These are phyloP conservation scores for Eilema sororculum DNA, from an alignment of 2,888 invertebrate genomes.

Conservation along the genomic window DNA sequence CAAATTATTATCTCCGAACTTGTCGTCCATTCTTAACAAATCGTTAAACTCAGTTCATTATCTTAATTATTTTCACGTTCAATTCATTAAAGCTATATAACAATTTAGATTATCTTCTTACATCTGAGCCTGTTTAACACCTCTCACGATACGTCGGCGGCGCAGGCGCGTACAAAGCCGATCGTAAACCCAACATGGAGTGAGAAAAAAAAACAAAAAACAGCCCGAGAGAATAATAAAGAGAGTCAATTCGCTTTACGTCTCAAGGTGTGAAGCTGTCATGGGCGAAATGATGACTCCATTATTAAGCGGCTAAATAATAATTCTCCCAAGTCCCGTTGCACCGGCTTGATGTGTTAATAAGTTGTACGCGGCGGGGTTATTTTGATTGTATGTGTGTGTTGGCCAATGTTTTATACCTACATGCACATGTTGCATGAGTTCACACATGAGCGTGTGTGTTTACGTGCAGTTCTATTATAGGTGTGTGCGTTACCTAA, in stretches of 20 bases:
- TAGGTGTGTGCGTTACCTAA: conserved; percentile 34
- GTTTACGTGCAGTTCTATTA: conserved; percentile 31
- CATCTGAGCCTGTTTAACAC: conserved; percentile 76
- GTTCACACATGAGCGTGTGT: conserved; percentile 46
- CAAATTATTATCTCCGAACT: conserved; percentile 51
- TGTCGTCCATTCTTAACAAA: conserved; percentile 56
- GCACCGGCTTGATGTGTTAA: conserved; percentile 70
- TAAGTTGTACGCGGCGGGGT: conserved; percentile 65
- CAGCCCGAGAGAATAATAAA: conserved; percentile 69
- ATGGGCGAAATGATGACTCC: conserved; percentile 83
- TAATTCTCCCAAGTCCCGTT: conserved; percentile 73
- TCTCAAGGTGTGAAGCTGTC: conserved; percentile 86
- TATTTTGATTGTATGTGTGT: conserved; percentile 49
- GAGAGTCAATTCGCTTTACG: conserved; percentile 78
- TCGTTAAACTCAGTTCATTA: conserved; percentile 61
- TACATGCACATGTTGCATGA: conserved; percentile 24
- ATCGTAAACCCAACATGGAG: conserved; percentile 74
- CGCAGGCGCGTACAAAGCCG: conserved; percentile 70
- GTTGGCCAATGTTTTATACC: conserved; percentile 25
- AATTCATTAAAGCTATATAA: conserved; percentile 70
- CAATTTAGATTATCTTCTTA: conserved; percentile 72
- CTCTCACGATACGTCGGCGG: conserved; percentile 66
- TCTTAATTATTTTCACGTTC: conserved; percentile 75
- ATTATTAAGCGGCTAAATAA: conserved; percentile 84
- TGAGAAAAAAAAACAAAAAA: conserved; percentile 58